These are phyloP conservation scores for Semicossyphus pulcher DNA, from an alignment of 2,113 vertebrate species.

Conservation along the genomic window DNA sequence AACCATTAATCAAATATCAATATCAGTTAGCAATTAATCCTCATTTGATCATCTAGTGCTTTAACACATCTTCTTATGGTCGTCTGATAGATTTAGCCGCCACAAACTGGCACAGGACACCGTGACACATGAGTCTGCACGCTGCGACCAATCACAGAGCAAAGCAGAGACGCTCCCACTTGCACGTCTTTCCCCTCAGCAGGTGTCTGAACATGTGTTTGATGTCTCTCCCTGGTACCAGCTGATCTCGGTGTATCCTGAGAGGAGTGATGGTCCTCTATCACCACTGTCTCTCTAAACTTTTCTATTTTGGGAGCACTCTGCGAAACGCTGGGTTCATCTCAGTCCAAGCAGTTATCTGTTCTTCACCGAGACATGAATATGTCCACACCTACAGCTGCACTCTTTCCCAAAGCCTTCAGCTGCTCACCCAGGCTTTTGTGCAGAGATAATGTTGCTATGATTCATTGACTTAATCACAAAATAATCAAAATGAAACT, in stretches of 20 bases:
- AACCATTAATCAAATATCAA: no score
- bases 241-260: background rate
- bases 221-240: background rate
- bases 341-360: background rate
- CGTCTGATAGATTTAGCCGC: background rate
- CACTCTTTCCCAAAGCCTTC: background rate
- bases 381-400: conserved; percentile 2
- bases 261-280: background rate
- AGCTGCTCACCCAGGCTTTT: conserved; percentile 13
- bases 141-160: background rate
- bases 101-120: background rate
- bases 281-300: conserved; percentile 5
- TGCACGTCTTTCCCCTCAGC: background rate
- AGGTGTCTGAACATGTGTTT: conserved; percentile 20
- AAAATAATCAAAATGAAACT: conserved; percentile 2
- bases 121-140: background rate
- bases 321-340: conserved; percentile 12
- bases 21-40: no score
- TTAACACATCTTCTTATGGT: background rate
- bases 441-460: background rate
- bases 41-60: no score
- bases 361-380: conserved; percentile 6
- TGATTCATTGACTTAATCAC: background rate
- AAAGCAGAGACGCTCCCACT: background rate
- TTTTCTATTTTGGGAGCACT: conserved; percentile 18